A percentile compares a stretch with the other conserved stretches of the same genome.
Conservation (phyloP, 2,797 vertebrate genomes). For the Pseudochirops cupreus region DNA sequence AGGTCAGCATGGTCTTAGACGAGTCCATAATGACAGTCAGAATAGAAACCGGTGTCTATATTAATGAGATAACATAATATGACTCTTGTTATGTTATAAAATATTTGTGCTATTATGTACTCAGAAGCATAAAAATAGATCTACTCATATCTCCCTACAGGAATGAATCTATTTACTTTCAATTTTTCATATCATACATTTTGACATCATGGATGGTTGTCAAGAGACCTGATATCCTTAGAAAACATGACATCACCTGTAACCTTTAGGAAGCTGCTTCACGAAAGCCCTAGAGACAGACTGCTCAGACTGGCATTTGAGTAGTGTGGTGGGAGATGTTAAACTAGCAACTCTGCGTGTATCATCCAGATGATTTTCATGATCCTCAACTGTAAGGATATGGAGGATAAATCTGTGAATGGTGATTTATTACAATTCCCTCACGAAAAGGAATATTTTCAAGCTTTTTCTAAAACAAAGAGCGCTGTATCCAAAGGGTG, state of each 20-base stretch:
- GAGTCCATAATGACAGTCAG: background rate
- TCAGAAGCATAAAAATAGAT: conserved; percentile 24
- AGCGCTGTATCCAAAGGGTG: conserved; percentile 57
- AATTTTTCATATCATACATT: conserved; percentile 39
- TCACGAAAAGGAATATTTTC: conserved; percentile 66
- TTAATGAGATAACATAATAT: background rate
- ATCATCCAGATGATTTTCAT: conserved; percentile 61
- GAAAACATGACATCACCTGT: conserved; percentile 64
- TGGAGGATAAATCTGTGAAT: conserved; percentile 69
- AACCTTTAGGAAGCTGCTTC: conserved; percentile 71
- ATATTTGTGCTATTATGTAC: conserved; percentile 24
- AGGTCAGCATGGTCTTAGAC: conserved; percentile 4
- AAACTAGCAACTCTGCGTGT: conserved; percentile 50
- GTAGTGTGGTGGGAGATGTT: conserved; percentile 54
- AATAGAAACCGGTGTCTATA: conserved; percentile 43
- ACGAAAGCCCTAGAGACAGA: conserved; percentile 62
- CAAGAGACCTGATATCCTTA: conserved; percentile 73
- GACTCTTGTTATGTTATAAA: conserved; percentile 45
- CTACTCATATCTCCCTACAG: background rate
- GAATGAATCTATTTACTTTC: conserved; percentile 55
- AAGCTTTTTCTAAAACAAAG: conserved; percentile 57
- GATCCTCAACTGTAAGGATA: conserved; percentile 48
- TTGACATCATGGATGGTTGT: conserved; percentile 53
- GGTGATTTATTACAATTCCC: conserved; percentile 64
- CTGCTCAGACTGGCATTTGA: conserved; percentile 64